These are phyloP conservation scores for Alaudala cheleensis DNA, from an alignment of 2,113 vertebrate species.

Conservation along the genomic window DNA sequence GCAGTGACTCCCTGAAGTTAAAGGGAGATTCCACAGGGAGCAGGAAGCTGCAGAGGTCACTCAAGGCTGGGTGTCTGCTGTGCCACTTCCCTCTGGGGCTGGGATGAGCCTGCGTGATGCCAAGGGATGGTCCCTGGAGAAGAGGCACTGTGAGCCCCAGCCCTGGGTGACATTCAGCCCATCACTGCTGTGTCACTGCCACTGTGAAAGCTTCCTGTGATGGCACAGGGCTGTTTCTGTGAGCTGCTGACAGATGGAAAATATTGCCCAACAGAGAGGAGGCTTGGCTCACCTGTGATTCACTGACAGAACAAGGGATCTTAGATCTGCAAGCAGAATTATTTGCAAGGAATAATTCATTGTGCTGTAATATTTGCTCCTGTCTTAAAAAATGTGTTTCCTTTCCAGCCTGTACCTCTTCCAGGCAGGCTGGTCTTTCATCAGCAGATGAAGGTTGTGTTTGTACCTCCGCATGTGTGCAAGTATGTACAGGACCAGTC, in stretches of 20 bases:
- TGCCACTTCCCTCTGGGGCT: neutral
- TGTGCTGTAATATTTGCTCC: constrained; percentile 16
- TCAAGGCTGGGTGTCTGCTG: neutral
- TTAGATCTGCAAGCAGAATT: neutral
- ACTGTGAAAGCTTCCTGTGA: neutral
- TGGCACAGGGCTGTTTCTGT: neutral
- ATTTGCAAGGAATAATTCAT: neutral
- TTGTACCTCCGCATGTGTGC: neutral
- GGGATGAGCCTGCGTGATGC: neutral
- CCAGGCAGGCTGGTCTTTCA: constrained; percentile 56
- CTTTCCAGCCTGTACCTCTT: constrained; percentile 24
- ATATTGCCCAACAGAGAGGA: neutral
- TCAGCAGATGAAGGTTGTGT: constrained; percentile 41
- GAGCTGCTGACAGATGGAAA: neutral
- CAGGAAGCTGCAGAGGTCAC: neutral
- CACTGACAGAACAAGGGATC: neutral
- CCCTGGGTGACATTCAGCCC: neutral
- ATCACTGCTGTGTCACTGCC: neutral
- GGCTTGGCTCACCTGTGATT: neutral
- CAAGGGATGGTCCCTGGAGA: fast-evolving
- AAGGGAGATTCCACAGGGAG: neutral
- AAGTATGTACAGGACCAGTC: constrained; percentile 48
- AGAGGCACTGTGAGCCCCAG: fast-evolving
- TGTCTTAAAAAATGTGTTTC: constrained; percentile 15
- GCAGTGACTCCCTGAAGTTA: neutral